Base-by-base conservation (phyloP, 35 echinoderm and acorn worm species). In the Anneissia japonica region DNA sequence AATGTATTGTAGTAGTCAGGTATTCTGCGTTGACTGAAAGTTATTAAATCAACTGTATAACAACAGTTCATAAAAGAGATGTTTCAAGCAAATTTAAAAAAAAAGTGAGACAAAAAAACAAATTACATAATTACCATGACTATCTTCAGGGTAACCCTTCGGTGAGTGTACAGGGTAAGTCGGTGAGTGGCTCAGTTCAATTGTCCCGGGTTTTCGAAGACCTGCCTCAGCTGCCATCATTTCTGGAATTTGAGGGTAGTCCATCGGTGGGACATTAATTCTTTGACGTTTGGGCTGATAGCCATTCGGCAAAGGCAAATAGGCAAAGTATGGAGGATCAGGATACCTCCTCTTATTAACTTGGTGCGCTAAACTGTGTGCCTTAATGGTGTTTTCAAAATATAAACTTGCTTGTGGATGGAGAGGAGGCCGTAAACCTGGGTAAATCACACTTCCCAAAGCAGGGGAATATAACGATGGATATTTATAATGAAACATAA, bases 401-500 rank as follows among this genome's bases (percentile, higher is more conserved):
- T 84, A 80, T 4, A 97, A 36, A 43, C 89, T 89, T 36, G 94
- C 74, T 26, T 84, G 85, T 45, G 81, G 51, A 23, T 64, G 51
- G 19, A 64, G 51, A 64, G 51, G 6, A 26, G 51, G 51, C 21
- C 51, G 84, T 84, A 88, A 56, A 91, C 73, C 64, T 6, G 51
- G 26, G 93, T 84, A 64, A 82, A 91, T 13, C 82, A 76, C 4
- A 76, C 82, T 16, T n/a, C 84, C 90, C 34, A 83, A 73, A 73
- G 89, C 82, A 36, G 89, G 79, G 0, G 88, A 83, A 77, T 92
- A 97, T 10, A 97, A 79, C 0, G 90, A 79, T 19, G 94, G 88
- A 64, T 93, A 97, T 40, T 97, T 97, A 76, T 87, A 92, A 34
- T 91, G 91, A 38, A 90, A 93, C 13, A 93, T 84, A 14, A 97